Conservation (phyloP, 2,888 invertebrate species). For the Lasioglossum zephyrum region DNA sequence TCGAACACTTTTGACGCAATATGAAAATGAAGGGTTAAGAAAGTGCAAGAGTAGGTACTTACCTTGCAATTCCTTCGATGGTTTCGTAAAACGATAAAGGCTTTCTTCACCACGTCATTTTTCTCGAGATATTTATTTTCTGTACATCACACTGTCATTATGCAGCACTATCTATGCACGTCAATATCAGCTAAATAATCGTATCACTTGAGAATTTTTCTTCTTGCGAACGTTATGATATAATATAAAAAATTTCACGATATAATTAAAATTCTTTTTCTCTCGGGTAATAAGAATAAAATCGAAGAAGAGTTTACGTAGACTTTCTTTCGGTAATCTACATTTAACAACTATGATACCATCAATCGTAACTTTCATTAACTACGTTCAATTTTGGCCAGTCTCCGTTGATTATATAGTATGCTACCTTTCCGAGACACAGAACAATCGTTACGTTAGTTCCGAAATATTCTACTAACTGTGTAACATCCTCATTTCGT, state of each 20-base stretch:
- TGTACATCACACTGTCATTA: conserved; percentile 67
- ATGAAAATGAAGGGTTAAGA: conserved; percentile 10
- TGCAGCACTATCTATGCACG: conserved; percentile 44
- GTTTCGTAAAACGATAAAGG: conserved; percentile 63
- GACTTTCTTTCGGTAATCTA: conserved; percentile 66
- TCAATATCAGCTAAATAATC: conserved; percentile 45
- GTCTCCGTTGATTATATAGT: conserved; percentile 61
- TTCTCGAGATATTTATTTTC: conserved; percentile 74
- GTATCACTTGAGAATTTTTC: conserved; percentile 65
- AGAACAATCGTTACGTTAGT: conserved; percentile 13
- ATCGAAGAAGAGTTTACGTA: conserved; percentile 69
- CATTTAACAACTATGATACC: conserved; percentile 69
- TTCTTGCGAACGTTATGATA: conserved; percentile 47
- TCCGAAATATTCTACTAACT: not conserved
- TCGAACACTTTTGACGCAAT: conserved; percentile 26
- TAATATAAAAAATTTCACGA: conserved; percentile 68
- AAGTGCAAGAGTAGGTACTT: conserved; percentile 36
- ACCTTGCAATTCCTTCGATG: conserved; percentile 68
- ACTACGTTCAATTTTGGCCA: conserved; percentile 61
- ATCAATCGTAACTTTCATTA: conserved; percentile 69
- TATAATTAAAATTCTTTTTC: conserved; percentile 66
- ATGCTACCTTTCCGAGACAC: conserved; percentile 56
- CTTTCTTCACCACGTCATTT: conserved; percentile 79
- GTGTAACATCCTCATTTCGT: not conserved
- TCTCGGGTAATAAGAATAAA: conserved; percentile 77